Evolutionary conservation across 2,797 vertebrate species (phyloP).

Genomic region (Apodemus agrarius): DNA sequence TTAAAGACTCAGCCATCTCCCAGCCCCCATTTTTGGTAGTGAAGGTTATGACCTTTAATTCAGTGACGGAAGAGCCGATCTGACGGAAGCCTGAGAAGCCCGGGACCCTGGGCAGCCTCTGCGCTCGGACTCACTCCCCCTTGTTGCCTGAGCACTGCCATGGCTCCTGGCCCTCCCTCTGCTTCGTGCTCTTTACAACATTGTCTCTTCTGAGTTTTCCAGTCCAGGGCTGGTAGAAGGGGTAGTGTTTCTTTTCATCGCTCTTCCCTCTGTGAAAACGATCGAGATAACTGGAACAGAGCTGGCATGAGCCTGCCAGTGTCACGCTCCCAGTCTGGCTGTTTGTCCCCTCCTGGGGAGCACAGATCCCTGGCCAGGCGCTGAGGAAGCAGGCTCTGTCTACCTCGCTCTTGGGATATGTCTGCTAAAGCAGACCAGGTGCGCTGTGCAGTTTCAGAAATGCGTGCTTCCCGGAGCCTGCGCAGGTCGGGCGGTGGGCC

Average conservation of each 20-base stretch:
- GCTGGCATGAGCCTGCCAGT: neutral
- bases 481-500: neutral
- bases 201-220: neutral
- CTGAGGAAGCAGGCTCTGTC: neutral
- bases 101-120: neutral
- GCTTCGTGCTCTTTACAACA: neutral
- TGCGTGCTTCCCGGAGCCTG: neutral
- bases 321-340: neutral
- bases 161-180: neutral
- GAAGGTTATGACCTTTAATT: conserved; percentile 26
- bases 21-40: neutral
- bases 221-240: neutral
- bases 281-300: neutral
- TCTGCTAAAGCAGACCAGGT: neutral
- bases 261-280: neutral
- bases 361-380: neutral
- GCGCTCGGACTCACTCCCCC: neutral
- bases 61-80: neutral
- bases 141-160: neutral
- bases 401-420: neutral
- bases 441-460: neutral
- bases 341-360: neutral
- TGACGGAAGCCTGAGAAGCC: neutral
- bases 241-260: neutral
- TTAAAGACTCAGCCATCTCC: neutral